Base-by-base conservation (phyloP, 2,113 vertebrate genomes). In the Pavo muticus region DNA sequence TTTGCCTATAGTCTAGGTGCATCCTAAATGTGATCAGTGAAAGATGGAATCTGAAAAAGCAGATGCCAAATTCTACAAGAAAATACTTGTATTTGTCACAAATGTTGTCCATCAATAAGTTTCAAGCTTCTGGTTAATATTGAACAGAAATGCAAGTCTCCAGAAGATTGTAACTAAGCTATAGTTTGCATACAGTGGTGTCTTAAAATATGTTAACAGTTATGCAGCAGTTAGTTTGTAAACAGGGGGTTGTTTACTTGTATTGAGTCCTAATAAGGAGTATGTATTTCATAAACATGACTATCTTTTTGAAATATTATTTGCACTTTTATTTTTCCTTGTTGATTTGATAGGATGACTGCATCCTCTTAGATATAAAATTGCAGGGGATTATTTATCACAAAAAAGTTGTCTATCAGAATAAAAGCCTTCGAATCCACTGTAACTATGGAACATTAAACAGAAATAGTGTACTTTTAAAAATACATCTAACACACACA, bases 401-500 rank as follows among this genome's bases (percentile, higher is more conserved):
- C 5, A 5, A 24, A 71, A 81, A 60, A 54, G 17, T 71, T 45
- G 13, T 78, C 45, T 39, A 27, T 73, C 25, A 91, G 64, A 95
- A 82, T 59, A 75, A 84, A 92, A 92, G 2, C 13, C 32, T 79
- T 71, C 65, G 78, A 19, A 94, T 86, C 48, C 69, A 37, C 30
- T 79, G 15, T 80, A 91, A 84, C 83, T 91, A 30, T 86, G 63
- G 60, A 88, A 84, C 87, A 92, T 78, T 67, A 91, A 81, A 94
- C 60, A 87, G 63, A 57, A 84, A 48, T 54, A 75, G 18, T 39
- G 10, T 82, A 44, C 72, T 94, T 80, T 77, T 69, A 94, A 96
- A 97, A 97, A 95, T 85, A 92, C 30, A 91, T 91, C 61, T 95
- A 67, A 32, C 35, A 42, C 52, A 13, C 60, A 54, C 70, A 71